A percentile compares a stretch with the other conserved stretches of the same genome.
phyloP scores from a whole-genome alignment of 2,888 invertebrate genomes.

The Drosophila prostipennis region DNA sequence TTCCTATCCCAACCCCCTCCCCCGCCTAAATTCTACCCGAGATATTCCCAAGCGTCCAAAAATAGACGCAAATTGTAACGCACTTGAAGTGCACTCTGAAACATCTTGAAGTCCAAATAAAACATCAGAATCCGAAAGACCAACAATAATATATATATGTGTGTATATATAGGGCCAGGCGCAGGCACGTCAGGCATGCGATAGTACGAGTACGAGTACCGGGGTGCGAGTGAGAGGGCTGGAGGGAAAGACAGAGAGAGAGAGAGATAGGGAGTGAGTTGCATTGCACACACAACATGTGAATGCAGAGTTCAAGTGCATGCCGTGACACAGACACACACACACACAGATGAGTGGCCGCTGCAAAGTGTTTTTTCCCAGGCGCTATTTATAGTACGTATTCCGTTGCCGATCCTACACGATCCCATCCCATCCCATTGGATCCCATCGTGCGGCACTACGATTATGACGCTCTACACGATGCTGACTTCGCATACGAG shows the following conservation, averaged over 20 bases:
- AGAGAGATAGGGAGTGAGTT: conserved; percentile 3
- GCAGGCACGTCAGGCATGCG: conserved; percentile 56
- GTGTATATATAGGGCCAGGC: conserved; percentile 5
- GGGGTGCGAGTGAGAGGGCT: conserved; percentile 5
- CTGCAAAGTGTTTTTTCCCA: conserved; percentile 81
- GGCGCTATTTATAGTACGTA: conserved; percentile 75
- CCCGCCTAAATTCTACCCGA: neutral
- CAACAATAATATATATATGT: conserved; percentile 23
- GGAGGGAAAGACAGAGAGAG: no score
- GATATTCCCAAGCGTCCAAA: conserved; percentile 72
- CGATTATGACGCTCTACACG: conserved; percentile 33
- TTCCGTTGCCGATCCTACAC: conserved; percentile 13
- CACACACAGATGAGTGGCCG: conserved; percentile 17
- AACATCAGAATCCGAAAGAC: conserved; percentile 41
- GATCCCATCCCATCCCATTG: conserved; percentile 13
- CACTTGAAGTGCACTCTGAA: conserved; percentile 76
- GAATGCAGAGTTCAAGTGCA: conserved; percentile 74
- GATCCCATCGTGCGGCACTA: conserved; percentile 25
- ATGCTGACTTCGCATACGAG: neutral
- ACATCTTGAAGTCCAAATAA: conserved; percentile 70
- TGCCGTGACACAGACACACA: conserved; percentile 63
- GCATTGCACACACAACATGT: conserved; percentile 50
- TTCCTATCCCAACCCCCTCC: no score
- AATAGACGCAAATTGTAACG: conserved; percentile 69
- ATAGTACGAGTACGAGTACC: conserved; percentile 36